Base-by-base conservation (phyloP, 2,113 vertebrate species). In the Romanogobio albipinnatus region DNA sequence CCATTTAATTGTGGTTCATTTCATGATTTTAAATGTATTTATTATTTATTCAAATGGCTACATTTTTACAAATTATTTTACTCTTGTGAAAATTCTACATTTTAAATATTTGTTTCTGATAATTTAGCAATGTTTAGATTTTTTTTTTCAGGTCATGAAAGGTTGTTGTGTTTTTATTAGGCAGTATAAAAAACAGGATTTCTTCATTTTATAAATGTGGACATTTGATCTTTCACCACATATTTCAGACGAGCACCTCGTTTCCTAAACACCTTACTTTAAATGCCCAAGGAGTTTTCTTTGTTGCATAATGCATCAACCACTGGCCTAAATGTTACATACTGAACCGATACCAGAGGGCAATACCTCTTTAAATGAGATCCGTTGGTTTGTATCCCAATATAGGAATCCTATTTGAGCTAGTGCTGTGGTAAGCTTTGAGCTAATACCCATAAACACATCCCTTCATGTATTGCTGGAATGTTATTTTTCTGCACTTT, bases 291-390 rank as follows among this genome's bases (percentile, higher is more conserved):
- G 88, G 89, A 90, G 88, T 88, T 88, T 85, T 88, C 88, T 93
- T 92, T 92, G 89, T 92, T 92, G 91, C 89, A 93, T 93, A 91
- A 90, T 90, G 93, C 89, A 91, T 93, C 87, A 92, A 86, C 87
- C 83, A 89, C 86, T 89, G 87, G 73, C 90, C 85, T 88, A 85
- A 88, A 88, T 91, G 92, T 89, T 89, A 88, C 87, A 91, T 90
- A 89, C 91, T 74, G 62, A 71, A 45, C 68, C 29, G 82, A 87
- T 87, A 92, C 89, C 93, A 92, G 89, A 85, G 92, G 92, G 89
- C 87, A 90, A 93, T 88, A 87, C 45, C 66, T 76, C 79, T 90
- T 90, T 93, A 93, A 91, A 93, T 92, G 91, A 90, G 82, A 77
- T 39, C 71, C 82, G 75, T 49, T 9, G 10, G 22, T 91, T 91